Base-by-base conservation (phyloP, 2,888 invertebrate genomes). In the Danaus chrysippus region DNA sequence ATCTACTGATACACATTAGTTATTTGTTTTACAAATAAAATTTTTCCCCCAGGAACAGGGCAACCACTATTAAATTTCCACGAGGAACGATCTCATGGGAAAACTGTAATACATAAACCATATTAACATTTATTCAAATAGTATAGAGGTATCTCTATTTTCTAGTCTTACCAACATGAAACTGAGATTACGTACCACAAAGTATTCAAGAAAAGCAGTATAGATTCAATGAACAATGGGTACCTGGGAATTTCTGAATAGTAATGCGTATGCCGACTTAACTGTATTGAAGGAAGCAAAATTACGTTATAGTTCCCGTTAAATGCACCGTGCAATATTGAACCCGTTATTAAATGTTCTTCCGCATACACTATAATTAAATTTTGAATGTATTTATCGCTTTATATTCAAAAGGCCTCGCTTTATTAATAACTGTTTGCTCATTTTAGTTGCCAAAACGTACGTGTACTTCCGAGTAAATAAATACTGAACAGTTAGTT, bases 211-310 rank as follows among this genome's bases (percentile, higher is more conserved):
- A 52, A 54, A 53, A 54, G 49, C 54, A 57, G 58, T 58, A 56
- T 62, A 67, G 62, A 64, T 62, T 64, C 67, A 65, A 64, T 65
- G 79, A 76, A 79, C 77, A 79, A 81, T 82, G 79, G 77, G 76
- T 71, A 68, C 74, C 78, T 82, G 83, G 75, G 81, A 84, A 81
- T 74, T 73, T 74, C 70, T 76, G 79, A 77, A 76, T 75, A 75
- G 76, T 71, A 68, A 68, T 69, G 71, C 68, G 61, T 71, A 65
- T 66, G 63, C 54, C 61, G 63, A 63, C 62, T 77, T 84, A 86
- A 84, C 86, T 82, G 86, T 83, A 76, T 71, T 70, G 73, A 79
- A 84, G 86, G 84, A 84, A 86, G 78, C 76, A 80, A 71, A 81
- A 86, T 84, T 82, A 82, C 76, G 78, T 72, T 71, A 56, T 66